Base-by-base conservation (phyloP, 1,140 invertebrate species). In the Aculops lycopersici region DNA sequence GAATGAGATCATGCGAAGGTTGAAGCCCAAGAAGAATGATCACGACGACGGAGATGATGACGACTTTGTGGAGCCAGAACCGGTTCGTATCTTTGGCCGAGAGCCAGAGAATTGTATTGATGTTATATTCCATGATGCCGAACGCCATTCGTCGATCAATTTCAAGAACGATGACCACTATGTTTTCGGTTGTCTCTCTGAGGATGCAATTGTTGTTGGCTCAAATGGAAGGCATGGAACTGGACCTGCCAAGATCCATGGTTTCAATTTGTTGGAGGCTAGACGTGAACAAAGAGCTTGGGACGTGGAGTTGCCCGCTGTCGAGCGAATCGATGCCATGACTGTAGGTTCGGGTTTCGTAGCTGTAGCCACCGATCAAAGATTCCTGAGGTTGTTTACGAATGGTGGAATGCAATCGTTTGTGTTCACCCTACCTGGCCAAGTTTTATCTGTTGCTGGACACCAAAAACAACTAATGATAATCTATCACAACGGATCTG, bases 81-180 rank as follows among this genome's bases (percentile, higher is more conserved):
- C n/a, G n/a, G 69, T 81, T 1, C 66, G 69, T 16, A 69, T 68
- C 49, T 75, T 74, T 49, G 64, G 63, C 2, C 62, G 62, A 8
- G 71, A 74, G 15, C 70, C 70, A 21, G 68, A 66, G 49, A 59
- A 57, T 44, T 72, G 68, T 16, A 84, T 95, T 43, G 80, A 90
- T 55, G 72, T 92, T 8, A 80, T 90, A 53, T 95, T 94, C 58
- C 81, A 92, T 50, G 79, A 94, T 59, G 66, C 71, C 0, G 64
- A 68, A n/a, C 58, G 75, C 24, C 80, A 94, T 59, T 80, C 86
- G 57, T 67, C 74, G 4, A 69, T 92, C 50, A 74, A 86, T 54
- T 64, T 92, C 19, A 69, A 67, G 47, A 94, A 90, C 60, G 68
- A 71, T 50, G 57, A 70, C 4, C 57, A 57, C 36, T 71, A 75